Evolutionary conservation across 1,140 invertebrate genomes (phyloP), one percentile per base, ranked within the genome.

Genomic region (Brachionus koreanus): DNA sequence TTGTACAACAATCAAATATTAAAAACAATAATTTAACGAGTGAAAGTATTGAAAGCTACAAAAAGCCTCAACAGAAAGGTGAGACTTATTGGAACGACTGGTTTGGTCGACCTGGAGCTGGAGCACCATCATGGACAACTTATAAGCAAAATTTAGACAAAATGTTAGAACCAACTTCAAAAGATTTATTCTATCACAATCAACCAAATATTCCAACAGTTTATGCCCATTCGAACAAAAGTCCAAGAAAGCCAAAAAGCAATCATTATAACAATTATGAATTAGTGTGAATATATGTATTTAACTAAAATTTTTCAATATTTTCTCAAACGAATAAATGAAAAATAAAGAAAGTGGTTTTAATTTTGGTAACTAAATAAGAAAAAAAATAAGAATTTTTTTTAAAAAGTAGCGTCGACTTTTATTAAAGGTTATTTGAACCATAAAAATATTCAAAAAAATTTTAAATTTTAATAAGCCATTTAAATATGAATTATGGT

Each of bases 51-150:
- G 7, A 7, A n/a, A 23, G n/a, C n/a, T 3, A 42, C 9, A 39
- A 69, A 19, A 37, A 39, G 9, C n/a, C 9, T 19, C 65, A 23
- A 16, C 33, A 69, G 5, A 10, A 42, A 79, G 16, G 19, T 5
- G 76, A 79, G 35, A 61, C 0, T 23, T 79, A 79, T 65, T 79
- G 76, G 76, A 79, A 79, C 19, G 76, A 79, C 35, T 79, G 76
- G 76, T 79, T 79, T 35, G 76, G 76, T 37, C 33, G 61, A 37
- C 76, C 76, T 9, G 76, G 76, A 37, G 76, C 76, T 42, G 76
- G 76, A 33, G 76, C 76, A 25, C 76, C 76, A 9, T 61, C 25
- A 3, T 79, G 69, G 69, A 74, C 69, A 1, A 43, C 69, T 46
- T 74, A 74, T 46, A 74, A 74, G 23, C 69, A 46, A 74, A 74